A percentile compares a stretch with the other conserved stretches of the same genome.
phyloP scores from a whole-genome alignment of 1,140 invertebrate genomes.

The Bombus haemorrhoidalis region DNA sequence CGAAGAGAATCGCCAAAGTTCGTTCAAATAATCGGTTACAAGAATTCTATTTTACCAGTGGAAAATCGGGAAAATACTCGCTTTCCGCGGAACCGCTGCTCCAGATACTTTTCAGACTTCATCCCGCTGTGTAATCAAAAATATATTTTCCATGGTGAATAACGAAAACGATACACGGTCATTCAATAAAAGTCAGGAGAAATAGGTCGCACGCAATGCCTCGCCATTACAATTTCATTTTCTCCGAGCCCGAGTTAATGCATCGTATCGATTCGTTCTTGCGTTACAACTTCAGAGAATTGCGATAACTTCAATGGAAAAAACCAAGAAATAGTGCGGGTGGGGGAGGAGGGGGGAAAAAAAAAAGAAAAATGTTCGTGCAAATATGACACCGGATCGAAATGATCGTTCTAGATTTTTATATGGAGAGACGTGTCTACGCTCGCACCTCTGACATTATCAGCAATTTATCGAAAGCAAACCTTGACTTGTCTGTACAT shows the following conservation, averaged over 20 bases:
- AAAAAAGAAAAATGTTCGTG: background rate
- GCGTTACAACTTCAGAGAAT: constrained; percentile 4
- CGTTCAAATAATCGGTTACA: background rate
- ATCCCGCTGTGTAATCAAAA: background rate
- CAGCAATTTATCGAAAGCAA: background rate
- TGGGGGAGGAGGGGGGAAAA: too few species aligned
- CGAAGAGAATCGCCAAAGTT: background rate
- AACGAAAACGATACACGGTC: background rate
- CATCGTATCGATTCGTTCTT: constrained; percentile 38
- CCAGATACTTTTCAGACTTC: constrained; percentile 15
- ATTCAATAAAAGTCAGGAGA: constrained; percentile 20
- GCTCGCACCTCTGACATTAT: background rate
- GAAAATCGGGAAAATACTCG: background rate
- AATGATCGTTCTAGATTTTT: background rate
- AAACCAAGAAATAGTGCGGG: too few species aligned
- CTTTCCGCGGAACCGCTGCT: background rate
- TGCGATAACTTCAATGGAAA: background rate
- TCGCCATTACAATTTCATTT: constrained; percentile 43
- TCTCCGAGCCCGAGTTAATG: constrained; percentile 33
- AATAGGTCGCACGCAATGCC: constrained; percentile 24
- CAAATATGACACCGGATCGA: background rate
- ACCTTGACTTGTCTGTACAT: constrained; percentile 31
- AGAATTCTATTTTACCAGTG: background rate
- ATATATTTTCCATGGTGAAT: constrained; percentile 6
- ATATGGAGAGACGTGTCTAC: background rate